Conservation (phyloP, 2,888 invertebrate genomes). For the Epirrhoe alternata region DNA sequence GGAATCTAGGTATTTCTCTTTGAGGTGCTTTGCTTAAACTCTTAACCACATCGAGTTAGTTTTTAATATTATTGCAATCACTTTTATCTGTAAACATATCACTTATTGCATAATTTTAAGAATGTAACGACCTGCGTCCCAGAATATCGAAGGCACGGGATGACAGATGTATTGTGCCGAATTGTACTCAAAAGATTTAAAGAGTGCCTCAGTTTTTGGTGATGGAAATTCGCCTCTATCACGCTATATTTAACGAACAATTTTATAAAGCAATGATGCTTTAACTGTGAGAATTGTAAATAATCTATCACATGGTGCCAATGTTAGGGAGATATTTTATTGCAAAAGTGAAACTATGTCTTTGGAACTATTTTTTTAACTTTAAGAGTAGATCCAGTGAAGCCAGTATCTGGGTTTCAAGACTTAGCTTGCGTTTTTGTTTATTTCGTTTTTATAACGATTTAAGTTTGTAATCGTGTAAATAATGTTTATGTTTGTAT, state of each 20-base stretch:
- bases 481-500: slow-evolving; percentile 76
- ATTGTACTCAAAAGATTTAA: slow-evolving; percentile 41
- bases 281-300: slow-evolving; percentile 57
- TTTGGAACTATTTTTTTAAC: slow-evolving; percentile 38
- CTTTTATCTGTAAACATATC: slow-evolving; percentile 41
- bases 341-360: slow-evolving; percentile 41
- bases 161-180: slow-evolving; percentile 71
- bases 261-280: slow-evolving; percentile 40
- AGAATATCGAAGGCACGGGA: slow-evolving; percentile 63
- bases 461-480: slow-evolving; percentile 66
- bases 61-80: slow-evolving; percentile 39
- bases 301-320: slow-evolving; percentile 65
- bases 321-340: slow-evolving; percentile 48
- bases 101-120: slow-evolving; percentile 46
- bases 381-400: slow-evolving; percentile 56
- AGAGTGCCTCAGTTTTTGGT: slow-evolving; percentile 36
- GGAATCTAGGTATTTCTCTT: slow-evolving; percentile 22
- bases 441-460: slow-evolving; percentile 52
- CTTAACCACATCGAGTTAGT: slow-evolving; percentile 44
- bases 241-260: slow-evolving; percentile 37
- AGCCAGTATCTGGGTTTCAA: slow-evolving; percentile 55
- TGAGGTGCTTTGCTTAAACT: slow-evolving; percentile 25
- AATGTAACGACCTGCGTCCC: slow-evolving; percentile 69
- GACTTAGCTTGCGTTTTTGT: slow-evolving; percentile 51
- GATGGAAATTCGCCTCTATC: slow-evolving; percentile 45